Evolutionary conservation across 2,113 vertebrate species (phyloP).

Genomic region (Solea solea): DNA sequence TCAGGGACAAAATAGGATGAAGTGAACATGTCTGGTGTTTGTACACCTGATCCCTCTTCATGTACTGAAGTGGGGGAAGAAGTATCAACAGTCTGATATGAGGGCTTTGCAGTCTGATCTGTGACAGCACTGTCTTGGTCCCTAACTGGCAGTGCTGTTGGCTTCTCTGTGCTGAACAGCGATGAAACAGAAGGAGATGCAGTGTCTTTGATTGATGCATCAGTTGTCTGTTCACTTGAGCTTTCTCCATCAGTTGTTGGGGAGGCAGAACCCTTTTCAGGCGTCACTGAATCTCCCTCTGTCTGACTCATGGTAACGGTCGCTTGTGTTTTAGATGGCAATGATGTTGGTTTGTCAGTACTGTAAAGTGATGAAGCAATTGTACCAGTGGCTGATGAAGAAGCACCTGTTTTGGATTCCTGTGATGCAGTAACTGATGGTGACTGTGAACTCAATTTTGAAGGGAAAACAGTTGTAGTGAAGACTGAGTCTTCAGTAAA

Average conservation of each 20-base stretch:
- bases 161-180: conserved; percentile 22
- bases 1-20: not conserved
- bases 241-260: not conserved
- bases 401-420: not conserved
- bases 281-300: not conserved
- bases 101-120: not conserved
- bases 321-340: no score
- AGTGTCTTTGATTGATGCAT: not conserved
- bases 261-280: not conserved
- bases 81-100: not conserved
- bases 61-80: not conserved
- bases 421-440: not conserved
- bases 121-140: not conserved
- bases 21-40: not conserved
- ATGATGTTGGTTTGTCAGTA: conserved; percentile 5
- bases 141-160: not conserved
- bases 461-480: not conserved
- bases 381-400: not conserved
- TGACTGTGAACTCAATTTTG: conserved; percentile 3
- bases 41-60: not conserved
- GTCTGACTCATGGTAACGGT: no score
- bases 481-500: no score
- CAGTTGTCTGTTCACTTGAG: no score
- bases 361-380: not conserved
- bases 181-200: conserved; percentile 3